These are phyloP conservation scores for Frankliniella fusca DNA, from an alignment of 2,888 invertebrate genomes.

Conservation along the genomic window DNA sequence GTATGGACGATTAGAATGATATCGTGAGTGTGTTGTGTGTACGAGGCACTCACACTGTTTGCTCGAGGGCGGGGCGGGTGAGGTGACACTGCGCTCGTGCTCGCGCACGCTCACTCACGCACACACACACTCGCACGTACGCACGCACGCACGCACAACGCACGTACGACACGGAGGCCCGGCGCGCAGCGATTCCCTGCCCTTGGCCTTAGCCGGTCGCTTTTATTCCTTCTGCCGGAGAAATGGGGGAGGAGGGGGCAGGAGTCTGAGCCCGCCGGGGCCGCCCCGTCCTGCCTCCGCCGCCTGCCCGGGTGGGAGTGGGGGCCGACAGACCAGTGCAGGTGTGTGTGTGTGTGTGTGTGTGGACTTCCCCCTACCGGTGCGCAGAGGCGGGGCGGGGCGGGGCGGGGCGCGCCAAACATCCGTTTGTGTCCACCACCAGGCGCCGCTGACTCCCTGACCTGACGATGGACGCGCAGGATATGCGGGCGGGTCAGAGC, in stretches of 20 bases:
- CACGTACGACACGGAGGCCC: neutral
- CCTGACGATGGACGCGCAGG: too few relatives aligned
- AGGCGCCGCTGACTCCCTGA: too few relatives aligned
- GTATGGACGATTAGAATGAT: too few relatives aligned
- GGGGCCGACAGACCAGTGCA: neutral
- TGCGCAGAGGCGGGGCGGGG: neutral
- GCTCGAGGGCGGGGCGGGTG: too few relatives aligned
- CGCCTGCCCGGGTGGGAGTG: neutral
- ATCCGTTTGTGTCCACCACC: too few relatives aligned
- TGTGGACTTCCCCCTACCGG: neutral
- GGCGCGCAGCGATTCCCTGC: slow-evolving; percentile 6
- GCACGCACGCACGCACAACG: neutral
- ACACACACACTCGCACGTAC: neutral
- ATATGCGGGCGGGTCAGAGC: too few relatives aligned
- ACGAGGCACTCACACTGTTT: too few relatives aligned
- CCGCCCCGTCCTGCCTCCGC: neutral
- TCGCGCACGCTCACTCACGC: too few relatives aligned
- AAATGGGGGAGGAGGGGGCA: neutral
- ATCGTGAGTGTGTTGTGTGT: too few relatives aligned
- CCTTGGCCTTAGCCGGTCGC: neutral
- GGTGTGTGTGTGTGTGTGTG: neutral
- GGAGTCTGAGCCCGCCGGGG: neutral
- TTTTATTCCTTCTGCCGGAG: slow-evolving; percentile 15
- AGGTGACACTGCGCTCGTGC: too few relatives aligned
- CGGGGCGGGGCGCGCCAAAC: neutral